Percentiles rank a stretch among this genome's conserved stretches.
Conservation (phyloP, 2,797 vertebrate genomes). For the Picus viridis region DNA sequence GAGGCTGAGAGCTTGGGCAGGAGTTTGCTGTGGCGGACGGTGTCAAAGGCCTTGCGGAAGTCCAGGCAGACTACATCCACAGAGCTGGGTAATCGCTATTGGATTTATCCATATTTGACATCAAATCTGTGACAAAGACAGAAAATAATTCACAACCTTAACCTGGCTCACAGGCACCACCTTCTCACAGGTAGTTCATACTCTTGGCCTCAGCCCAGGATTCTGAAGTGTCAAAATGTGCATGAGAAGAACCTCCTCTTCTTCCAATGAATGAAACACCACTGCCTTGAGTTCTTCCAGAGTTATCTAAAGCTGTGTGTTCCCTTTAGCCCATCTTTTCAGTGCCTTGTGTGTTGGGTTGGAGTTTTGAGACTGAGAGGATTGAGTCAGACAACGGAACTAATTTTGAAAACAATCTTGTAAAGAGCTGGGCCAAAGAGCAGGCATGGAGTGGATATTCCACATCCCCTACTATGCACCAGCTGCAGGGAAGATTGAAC, state of each 20-base stretch:
- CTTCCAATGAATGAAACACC: not conserved
- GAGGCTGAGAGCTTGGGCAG: too few relatives aligned
- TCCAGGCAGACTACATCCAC: too few relatives aligned
- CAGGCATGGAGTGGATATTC: too few relatives aligned
- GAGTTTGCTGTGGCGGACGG: too few relatives aligned
- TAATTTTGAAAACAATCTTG: too few relatives aligned
- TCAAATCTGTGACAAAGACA: not conserved
- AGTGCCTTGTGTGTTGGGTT: not conserved
- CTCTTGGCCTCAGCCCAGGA: not conserved
- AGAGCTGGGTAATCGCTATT: not conserved
- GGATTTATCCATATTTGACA: not conserved
- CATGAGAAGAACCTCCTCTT: not conserved
- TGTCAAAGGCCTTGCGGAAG: too few relatives aligned
- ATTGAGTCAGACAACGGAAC: too few relatives aligned
- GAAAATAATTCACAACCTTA: not conserved
- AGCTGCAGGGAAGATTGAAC: too few relatives aligned
- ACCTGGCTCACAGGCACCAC: not conserved
- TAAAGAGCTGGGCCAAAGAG: too few relatives aligned
- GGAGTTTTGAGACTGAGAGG: not conserved
- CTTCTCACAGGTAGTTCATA: not conserved
- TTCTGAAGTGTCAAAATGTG: not conserved
- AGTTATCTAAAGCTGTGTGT: rapidly evolving
- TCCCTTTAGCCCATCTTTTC: rapidly evolving
- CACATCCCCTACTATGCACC: too few relatives aligned
- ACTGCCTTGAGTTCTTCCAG: not conserved